Evolutionary conservation across 2,113 vertebrate species (phyloP).

Genomic region (Pedionomus torquatus): DNA sequence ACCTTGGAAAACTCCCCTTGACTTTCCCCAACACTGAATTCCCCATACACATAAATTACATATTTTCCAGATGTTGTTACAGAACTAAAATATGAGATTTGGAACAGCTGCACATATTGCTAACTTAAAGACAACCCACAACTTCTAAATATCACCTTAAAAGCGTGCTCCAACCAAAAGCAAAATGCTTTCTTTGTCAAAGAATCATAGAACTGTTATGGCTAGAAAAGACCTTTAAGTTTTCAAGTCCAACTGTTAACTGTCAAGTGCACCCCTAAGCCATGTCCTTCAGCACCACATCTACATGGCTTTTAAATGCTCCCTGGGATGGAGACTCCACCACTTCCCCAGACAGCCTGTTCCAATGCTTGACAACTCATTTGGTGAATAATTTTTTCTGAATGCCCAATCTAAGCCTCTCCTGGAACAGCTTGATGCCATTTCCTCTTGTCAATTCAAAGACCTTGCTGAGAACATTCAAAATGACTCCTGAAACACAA

Average conservation of each 20-base stretch:
- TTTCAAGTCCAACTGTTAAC: neutral
- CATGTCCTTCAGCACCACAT: neutral
- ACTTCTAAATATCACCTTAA: neutral
- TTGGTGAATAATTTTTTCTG: neutral
- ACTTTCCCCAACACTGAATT: neutral
- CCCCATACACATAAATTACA: neutral
- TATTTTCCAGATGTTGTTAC: neutral
- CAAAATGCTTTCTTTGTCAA: neutral
- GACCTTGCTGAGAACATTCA: neutral
- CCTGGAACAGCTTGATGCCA: neutral
- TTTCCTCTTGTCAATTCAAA: neutral
- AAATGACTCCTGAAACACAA: neutral
- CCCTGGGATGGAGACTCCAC: neutral
- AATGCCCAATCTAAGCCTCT: neutral
- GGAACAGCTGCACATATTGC: neutral
- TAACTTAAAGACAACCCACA: neutral
- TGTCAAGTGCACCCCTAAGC: neutral
- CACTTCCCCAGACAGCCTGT: neutral
- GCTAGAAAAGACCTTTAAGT: neutral
- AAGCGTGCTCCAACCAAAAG: neutral
- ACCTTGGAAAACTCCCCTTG: neutral
- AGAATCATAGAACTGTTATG: neutral
- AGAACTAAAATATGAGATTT: neutral
- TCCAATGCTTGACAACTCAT: neutral
- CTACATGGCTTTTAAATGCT: neutral